Evolutionary conservation across 2,888 invertebrate genomes (phyloP).

Genomic region (Lycophotia porphyrea): DNA sequence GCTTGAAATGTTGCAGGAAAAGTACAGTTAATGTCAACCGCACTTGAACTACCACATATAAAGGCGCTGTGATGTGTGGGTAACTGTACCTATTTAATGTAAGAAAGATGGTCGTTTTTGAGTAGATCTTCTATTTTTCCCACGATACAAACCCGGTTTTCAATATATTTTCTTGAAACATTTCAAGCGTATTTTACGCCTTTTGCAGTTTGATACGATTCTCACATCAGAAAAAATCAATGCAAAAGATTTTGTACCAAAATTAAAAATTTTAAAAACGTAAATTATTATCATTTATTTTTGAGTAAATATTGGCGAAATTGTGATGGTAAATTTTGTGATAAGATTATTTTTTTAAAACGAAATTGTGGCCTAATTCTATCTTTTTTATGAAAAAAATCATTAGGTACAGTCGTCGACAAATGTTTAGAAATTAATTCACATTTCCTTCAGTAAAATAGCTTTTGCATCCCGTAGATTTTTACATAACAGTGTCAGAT

Average conservation of each 20-base stretch:
- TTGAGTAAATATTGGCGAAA: slow-evolving; percentile 70
- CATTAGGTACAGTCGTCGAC: slow-evolving; percentile 71
- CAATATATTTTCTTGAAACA: slow-evolving; percentile 22
- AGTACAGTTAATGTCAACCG: background rate
- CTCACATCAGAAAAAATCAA: slow-evolving; percentile 6
- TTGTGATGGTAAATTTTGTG: slow-evolving; percentile 84
- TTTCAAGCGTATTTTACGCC: slow-evolving; percentile 21
- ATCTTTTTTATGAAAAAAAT: slow-evolving; percentile 65
- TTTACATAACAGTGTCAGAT: slow-evolving; percentile 30
- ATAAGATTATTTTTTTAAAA: slow-evolving; percentile 76
- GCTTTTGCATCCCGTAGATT: slow-evolving; percentile 54
- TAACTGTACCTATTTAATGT: background rate
- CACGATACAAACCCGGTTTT: background rate
- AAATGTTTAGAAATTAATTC: slow-evolving; percentile 24
- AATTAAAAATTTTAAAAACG: slow-evolving; percentile 6
- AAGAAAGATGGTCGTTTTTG: too few species aligned
- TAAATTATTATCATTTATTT: slow-evolving; percentile 12
- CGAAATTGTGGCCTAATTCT: slow-evolving; percentile 84
- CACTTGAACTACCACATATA: background rate
- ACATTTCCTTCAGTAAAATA: slow-evolving; percentile 35
- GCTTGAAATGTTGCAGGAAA: slow-evolving; percentile 29
- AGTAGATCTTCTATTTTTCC: background rate
- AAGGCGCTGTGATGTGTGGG: background rate
- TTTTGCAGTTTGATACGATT: slow-evolving; percentile 36
- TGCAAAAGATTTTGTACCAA: slow-evolving; percentile 5